These are phyloP conservation scores for Mellilla xanthometata DNA, from an alignment of 2,888 invertebrate genomes.

Conservation along the genomic window DNA sequence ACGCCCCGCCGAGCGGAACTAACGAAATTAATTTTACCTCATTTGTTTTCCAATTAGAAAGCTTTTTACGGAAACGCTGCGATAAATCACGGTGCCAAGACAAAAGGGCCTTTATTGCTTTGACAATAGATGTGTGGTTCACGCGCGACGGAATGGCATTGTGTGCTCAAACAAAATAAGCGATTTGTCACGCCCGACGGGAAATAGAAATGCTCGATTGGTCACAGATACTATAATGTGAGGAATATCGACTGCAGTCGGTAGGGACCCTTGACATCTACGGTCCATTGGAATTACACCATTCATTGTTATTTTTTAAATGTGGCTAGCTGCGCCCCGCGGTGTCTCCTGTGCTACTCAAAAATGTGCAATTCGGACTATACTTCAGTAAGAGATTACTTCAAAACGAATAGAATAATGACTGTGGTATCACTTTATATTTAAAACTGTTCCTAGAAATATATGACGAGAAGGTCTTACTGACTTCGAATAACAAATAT, in stretches of 20 bases:
- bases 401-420: no score
- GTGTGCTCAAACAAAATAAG: slow-evolving; percentile 41
- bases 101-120: slow-evolving; percentile 26
- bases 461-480: no score
- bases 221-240: slow-evolving; percentile 44
- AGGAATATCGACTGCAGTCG: slow-evolving; percentile 17
- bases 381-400: no score
- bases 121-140: slow-evolving; percentile 26
- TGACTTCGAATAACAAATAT: no score
- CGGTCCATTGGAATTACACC: background rate
- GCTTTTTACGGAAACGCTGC: slow-evolving; percentile 27
- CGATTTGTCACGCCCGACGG: slow-evolving; percentile 46
- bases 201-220: slow-evolving; percentile 54
- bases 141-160: slow-evolving; percentile 25
- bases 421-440: no score
- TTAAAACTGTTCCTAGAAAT: no score
- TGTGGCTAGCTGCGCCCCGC: no score
- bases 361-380: no score
- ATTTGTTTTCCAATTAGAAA: slow-evolving; percentile 34
- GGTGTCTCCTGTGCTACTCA: no score
- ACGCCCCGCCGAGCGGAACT: slow-evolving; percentile 27
- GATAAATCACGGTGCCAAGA: slow-evolving; percentile 25
- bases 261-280: slow-evolving; percentile 1
- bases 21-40: slow-evolving; percentile 33
- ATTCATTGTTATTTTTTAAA: no score